Base-by-base conservation (phyloP, 1,140 invertebrate genomes). In the Hormaphis cornu region DNA sequence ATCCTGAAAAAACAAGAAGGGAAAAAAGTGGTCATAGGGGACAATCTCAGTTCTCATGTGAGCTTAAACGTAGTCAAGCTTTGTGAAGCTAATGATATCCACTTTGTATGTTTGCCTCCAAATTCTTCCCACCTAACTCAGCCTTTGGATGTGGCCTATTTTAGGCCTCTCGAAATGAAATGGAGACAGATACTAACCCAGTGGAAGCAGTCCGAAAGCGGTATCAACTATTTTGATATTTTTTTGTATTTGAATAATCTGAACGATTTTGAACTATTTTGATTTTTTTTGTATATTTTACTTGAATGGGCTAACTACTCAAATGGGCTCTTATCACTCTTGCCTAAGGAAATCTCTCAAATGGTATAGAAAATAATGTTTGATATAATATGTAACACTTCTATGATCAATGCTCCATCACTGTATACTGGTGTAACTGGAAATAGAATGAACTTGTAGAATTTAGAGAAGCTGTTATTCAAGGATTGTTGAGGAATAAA, bases 101-200 rank as follows among this genome's bases (percentile, higher is more conserved):
- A 69, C 18, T 77, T 81, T 69, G 48, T 80, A 9, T 77, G 74
- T 66, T 73, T 80, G n/a, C 76, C 78, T 22, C 71, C 76, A 9
- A 80, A 80, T 71, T 72, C 75, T 1, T 80, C 78, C 0, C 79
- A 81, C 69, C 33, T 80, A 5, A 73, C 75, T n/a, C 79, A 81
- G 71, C 77, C 80, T 4, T 70, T 81, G 12, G 78, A 81, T 73
- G 75, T 80, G 12, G 76, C 76, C 18, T 74, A 78, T 35, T 79
- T 79, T 72, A 40, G 72, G 7, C 75, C 77, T 22, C 53, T 81
- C 63, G 79, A 80, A 58, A 74, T 59, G 10, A 69, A 56, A n/a
- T 81, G 79, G 80, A 72, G 76, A 53, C 70, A 75, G 48, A 73
- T 80, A 50, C 63, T 81, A 26, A 52, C 71, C 16, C 59, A 73